Conservation (phyloP, 1,140 invertebrate genomes). For the Eupristina koningsbergeri region DNA sequence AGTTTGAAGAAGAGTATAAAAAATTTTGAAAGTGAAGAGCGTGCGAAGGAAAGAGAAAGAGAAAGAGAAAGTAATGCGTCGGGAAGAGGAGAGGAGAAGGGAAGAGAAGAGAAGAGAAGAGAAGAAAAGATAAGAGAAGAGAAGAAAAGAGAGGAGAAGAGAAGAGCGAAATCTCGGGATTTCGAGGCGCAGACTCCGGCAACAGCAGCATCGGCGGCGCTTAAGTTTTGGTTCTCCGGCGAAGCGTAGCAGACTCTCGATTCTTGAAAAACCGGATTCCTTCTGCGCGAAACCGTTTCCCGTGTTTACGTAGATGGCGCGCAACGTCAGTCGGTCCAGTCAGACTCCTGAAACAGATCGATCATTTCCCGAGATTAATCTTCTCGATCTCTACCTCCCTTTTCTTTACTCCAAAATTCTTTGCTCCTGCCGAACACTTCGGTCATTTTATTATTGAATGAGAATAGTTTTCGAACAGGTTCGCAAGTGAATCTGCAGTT, state of each 20-base stretch:
- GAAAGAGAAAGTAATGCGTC: too few species aligned
- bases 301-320: slow-evolving; percentile 65
- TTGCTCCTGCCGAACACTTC: neutral
- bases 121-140: slow-evolving; percentile 42
- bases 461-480: too few species aligned
- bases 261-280: slow-evolving; percentile 74
- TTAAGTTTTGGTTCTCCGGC: slow-evolving; percentile 36
- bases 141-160: slow-evolving; percentile 34
- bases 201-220: slow-evolving; percentile 30
- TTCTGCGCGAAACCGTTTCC: slow-evolving; percentile 69
- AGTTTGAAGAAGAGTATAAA: slow-evolving; percentile 45
- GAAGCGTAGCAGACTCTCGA: slow-evolving; percentile 59
- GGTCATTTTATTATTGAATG: too few species aligned
- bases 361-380: slow-evolving; percentile 34
- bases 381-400: slow-evolving; percentile 13
- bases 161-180: slow-evolving; percentile 53
- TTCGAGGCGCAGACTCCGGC: slow-evolving; percentile 55
- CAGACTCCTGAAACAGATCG: slow-evolving; percentile 1
- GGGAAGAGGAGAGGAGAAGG: slow-evolving; percentile 1
- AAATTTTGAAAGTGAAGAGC: slow-evolving; percentile 31
- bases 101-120: slow-evolving; percentile 47
- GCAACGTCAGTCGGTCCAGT: neutral
- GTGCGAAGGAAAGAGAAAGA: slow-evolving; percentile 45
- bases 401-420: neutral
- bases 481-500: too few species aligned